These are phyloP conservation scores for Crossoptilon crossoptilon DNA, from an alignment of 2,797 vertebrate species.

Conservation along the genomic window DNA sequence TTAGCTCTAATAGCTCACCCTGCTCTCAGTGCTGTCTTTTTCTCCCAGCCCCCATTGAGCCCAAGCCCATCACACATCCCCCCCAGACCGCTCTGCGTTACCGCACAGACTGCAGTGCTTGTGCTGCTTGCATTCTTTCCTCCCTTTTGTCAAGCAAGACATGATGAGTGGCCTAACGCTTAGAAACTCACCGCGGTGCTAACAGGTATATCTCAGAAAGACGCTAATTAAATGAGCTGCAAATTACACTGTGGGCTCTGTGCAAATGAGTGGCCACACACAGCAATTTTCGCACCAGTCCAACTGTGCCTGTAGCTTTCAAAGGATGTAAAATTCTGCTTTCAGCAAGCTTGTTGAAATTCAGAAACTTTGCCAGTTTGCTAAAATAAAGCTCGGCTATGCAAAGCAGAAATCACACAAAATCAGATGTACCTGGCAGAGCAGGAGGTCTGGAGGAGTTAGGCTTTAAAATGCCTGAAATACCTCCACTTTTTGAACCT, in stretches of 20 bases:
- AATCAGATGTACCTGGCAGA: slow-evolving; percentile 62
- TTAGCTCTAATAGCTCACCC: neutral
- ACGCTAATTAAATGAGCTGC: neutral
- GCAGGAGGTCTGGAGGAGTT: slow-evolving; percentile 56
- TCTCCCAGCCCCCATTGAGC: neutral
- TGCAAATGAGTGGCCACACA: neutral
- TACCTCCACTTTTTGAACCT: slow-evolving; percentile 12
- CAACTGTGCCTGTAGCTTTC: neutral
- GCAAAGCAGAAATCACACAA: slow-evolving; percentile 15
- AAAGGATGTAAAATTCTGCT: neutral
- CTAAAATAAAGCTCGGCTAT: slow-evolving; percentile 36
- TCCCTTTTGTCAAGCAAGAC: neutral
- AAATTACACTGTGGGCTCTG: neutral
- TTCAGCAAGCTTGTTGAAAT: slow-evolving; percentile 22
- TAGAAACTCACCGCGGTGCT: neutral
- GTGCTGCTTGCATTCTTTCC: neutral
- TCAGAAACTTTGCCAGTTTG: slow-evolving; percentile 17
- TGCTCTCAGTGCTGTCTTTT: fast-evolving
- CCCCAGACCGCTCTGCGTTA: fast-evolving
- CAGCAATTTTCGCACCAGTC: neutral
- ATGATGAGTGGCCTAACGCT: neutral
- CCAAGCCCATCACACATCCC: too few species aligned
- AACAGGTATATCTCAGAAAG: neutral
- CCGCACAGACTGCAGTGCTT: fast-evolving
- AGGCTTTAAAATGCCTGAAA: slow-evolving; percentile 26